These are phyloP conservation scores for Nasua narica DNA, from an alignment of 2,797 vertebrate species.

Conservation along the genomic window DNA sequence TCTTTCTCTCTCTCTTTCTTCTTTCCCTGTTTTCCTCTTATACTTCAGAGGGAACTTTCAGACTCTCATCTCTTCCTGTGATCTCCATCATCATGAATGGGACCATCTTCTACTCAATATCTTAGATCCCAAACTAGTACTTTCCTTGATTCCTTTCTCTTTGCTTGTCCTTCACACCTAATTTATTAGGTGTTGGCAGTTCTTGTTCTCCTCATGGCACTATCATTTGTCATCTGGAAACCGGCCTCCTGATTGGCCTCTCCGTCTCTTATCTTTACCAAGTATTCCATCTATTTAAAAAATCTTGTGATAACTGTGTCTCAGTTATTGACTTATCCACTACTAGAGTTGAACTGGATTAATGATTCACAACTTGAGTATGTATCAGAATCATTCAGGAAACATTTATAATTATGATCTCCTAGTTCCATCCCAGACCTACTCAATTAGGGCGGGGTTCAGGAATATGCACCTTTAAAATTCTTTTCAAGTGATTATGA, in stretches of 20 bases:
- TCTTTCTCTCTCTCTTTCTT: neutral
- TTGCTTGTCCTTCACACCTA: neutral
- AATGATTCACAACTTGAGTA: neutral
- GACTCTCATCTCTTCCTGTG: neutral
- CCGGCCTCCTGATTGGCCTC: too few relatives aligned
- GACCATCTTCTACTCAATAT: neutral
- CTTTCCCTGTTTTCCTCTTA: neutral
- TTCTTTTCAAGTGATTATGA: neutral
- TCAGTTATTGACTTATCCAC: neutral
- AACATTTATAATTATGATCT: neutral
- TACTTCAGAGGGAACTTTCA: neutral
- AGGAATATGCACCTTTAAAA: neutral
- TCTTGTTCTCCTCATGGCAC: neutral
- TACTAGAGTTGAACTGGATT: neutral
- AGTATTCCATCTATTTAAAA: neutral
- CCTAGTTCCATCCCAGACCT: neutral
- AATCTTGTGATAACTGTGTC: neutral
- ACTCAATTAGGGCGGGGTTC: neutral
- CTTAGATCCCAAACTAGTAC: neutral
- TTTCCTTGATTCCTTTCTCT: neutral
- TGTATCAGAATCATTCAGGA: neutral
- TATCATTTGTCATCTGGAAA: neutral
- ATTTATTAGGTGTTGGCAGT: neutral
- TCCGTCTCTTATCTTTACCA: neutral
- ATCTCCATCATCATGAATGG: neutral